Evolutionary conservation across 1,140 invertebrate species (phyloP), one percentile per base, ranked within the genome.

Genomic region (Zaprionus lachaisei): DNA sequence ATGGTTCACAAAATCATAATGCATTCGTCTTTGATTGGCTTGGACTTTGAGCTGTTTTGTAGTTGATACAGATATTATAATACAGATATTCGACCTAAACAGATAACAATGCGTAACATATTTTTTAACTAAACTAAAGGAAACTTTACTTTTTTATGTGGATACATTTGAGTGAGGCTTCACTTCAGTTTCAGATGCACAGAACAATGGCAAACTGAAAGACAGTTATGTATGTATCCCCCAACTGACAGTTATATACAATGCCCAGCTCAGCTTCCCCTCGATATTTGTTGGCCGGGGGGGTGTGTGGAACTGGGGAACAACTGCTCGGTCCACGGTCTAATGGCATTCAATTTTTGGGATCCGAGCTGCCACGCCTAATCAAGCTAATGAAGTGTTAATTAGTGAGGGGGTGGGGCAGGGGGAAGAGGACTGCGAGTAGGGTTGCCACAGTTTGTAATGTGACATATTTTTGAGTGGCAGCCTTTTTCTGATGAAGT

Each of bases 381-480:
- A 77, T 78, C 76, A 70, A 70, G 73, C 73, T 77, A 78, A 78
- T 78, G 76, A 78, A 78, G 76, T 77, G 73, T 77, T 78, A 78
- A 78, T 78, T 64, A 47, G 55, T 22, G 24, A 26, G 41, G n/a
- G 26, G 60, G 41, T 5, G 7, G 17, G 22, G 41, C 24, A 34
- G 38, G 41, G 38, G 15, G 12, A 34, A 34, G 47, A 6, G 31
- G 5, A 24, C 5, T 38, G 57, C 9, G 20, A 38, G 37, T 41
- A 17, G 31, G 31, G 37, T 51, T 51, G 47, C 47, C 57, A 22
- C 57, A 38, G 12, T 62, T 28, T 62, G 38, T 62, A 15, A 15
- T 55, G 63, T 65, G 51, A 65, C 37, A 66, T 31, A 66, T 66
- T 66, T 66, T 28, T 66, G 37, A 66, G 34, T 56, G 37, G 51